Conservation (phyloP, 2,113 vertebrate genomes). For the Plecturocebus donacophilus region DNA sequence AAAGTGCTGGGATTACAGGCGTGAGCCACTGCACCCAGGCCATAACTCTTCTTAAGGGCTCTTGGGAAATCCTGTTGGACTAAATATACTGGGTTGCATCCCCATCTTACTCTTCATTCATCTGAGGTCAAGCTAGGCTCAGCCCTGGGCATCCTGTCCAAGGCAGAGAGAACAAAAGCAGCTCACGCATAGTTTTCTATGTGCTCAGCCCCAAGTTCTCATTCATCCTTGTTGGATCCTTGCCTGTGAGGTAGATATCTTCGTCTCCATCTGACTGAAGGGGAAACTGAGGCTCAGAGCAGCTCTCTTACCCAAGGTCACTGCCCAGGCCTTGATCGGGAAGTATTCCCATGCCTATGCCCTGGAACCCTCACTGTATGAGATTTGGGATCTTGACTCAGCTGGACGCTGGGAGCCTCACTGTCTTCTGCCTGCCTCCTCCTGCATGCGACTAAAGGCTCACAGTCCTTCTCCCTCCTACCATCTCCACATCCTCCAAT, state of each 20-base stretch:
- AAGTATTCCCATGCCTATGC: neutral
- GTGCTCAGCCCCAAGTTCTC: neutral
- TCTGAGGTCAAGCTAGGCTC: neutral
- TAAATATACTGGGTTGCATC: accelerated
- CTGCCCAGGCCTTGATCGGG: neutral
- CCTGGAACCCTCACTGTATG: accelerated
- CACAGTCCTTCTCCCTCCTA: neutral
- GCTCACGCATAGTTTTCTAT: neutral
- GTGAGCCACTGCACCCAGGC: too few relatives aligned
- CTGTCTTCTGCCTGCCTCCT: too few relatives aligned
- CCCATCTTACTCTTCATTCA: neutral
- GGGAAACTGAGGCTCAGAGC: neutral
- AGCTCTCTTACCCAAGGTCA: neutral
- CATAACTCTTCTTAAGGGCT: neutral
- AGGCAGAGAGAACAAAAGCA: neutral
- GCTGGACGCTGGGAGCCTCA: neutral
- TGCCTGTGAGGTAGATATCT: neutral
- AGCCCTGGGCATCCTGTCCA: neutral
- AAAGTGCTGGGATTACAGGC: too few relatives aligned
- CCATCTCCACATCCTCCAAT: neutral
- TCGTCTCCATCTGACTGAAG: neutral
- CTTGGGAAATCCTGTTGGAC: too few relatives aligned
- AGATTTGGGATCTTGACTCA: neutral
- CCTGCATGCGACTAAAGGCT: neutral
- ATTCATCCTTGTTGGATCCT: neutral